These are phyloP conservation scores for Amiota minor DNA, from an alignment of 2,888 invertebrate genomes.

Conservation along the genomic window DNA sequence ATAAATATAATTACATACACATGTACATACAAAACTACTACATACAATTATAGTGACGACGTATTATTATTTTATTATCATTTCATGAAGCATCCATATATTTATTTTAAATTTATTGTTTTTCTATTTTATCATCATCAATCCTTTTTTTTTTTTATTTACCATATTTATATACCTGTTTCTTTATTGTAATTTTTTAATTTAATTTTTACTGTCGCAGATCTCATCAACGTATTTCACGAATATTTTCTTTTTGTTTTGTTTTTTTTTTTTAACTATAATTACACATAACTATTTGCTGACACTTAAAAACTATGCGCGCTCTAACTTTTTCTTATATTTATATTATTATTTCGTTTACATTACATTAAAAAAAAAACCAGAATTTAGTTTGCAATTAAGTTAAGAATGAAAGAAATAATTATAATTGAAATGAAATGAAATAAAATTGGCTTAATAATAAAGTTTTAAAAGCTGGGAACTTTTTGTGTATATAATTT, in stretches of 20 bases:
- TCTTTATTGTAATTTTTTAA: not conserved
- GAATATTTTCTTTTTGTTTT: not conserved
- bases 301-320: too few species aligned
- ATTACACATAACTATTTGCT: too few species aligned
- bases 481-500: too few species aligned
- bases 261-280: not conserved
- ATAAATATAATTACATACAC: constrained; percentile 54
- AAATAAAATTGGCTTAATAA: not conserved
- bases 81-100: not conserved
- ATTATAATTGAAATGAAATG: too few species aligned
- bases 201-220: not conserved
- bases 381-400: not conserved
- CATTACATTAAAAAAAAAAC: not conserved
- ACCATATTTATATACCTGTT: not conserved
- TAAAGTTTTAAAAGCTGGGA: too few species aligned
- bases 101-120: constrained; percentile 11
- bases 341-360: constrained; percentile 43
- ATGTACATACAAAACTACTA: constrained; percentile 66
- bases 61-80: constrained; percentile 48
- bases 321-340: too few species aligned
- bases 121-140: not conserved
- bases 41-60: constrained; percentile 50
- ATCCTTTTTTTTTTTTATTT: not conserved
- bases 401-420: not conserved
- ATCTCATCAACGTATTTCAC: not conserved